Evolutionary conservation across 2,113 vertebrate genomes (phyloP).

Genomic region (Prochilodus magdalenae): DNA sequence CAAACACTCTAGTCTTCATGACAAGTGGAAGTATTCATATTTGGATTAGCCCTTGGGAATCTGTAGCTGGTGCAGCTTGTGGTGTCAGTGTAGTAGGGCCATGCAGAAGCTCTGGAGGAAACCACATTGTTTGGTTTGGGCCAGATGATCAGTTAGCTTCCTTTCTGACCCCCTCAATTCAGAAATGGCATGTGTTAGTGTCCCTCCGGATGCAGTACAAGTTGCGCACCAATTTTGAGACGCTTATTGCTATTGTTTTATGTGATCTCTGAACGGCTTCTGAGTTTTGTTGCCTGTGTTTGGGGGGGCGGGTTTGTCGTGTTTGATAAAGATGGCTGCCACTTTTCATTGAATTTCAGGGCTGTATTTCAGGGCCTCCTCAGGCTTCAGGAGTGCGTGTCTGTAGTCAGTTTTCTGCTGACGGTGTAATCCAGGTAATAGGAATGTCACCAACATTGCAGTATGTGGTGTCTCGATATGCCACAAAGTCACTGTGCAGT

Average conservation of each 20-base stretch:
- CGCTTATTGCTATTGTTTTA: neutral
- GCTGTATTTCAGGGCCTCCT: neutral
- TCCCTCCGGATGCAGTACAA: neutral
- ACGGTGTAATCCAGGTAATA: neutral
- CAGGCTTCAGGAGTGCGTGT: neutral
- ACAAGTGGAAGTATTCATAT: neutral
- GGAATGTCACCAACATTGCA: neutral
- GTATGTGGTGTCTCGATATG: neutral
- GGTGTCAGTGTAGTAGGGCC: neutral
- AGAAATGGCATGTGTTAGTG: neutral
- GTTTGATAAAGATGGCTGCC: neutral
- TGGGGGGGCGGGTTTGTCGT: neutral
- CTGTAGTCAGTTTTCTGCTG: neutral
- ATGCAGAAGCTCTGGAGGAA: neutral
- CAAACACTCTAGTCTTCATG: neutral
- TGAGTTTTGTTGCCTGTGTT: neutral
- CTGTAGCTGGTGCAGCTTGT: neutral
- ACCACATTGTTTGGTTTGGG: too few relatives aligned
- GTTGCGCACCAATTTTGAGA: neutral
- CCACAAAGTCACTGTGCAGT: neutral
- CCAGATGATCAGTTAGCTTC: too few relatives aligned
- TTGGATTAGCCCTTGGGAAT: neutral
- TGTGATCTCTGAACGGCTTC: too few relatives aligned
- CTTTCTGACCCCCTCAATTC: neutral
- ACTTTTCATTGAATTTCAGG: neutral